Evolutionary conservation across 2,797 vertebrate species (phyloP), one percentile per base, ranked within the genome.

Genomic region (Semaprochilodus insignis): DNA sequence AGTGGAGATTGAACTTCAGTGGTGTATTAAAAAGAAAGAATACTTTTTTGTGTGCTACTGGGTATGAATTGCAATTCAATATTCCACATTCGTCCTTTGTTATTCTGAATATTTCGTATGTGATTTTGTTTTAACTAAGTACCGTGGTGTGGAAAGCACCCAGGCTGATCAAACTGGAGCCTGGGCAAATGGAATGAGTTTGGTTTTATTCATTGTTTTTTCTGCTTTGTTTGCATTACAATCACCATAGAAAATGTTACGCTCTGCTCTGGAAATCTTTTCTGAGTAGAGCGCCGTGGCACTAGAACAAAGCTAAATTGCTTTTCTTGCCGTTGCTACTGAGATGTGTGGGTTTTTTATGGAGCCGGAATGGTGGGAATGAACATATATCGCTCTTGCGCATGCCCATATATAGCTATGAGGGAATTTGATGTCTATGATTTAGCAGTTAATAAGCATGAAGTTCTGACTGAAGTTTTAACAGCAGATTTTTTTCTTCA

Each of bases 191-290:
- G 87, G 82, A 91, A 92, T 90, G 85, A 82, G 83, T 91, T 91
- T 88, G 87, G 69, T 85, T 84, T 89, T 92, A 92, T 93, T 92
- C 89, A 91, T 92, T 91, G 89, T 92, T 90, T 93, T 31, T 91
- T 88, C 86, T 91, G 87, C 89, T 91, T 91, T 92, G 88, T 94
- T 92, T 93, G 90, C 90, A 91, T 94, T 87, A 87, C 88, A 88
- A 91, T 93, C 90, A 90, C 90, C 77, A 85, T 63, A 87, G 90
- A 87, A 88, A 92, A 92, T 91, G n/a, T 90, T 92, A 89, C 83
- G 86, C 82, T 83, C 52, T 84, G 85, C 86, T 77, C 51, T 63
- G 60, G 81, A 87, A 87, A 87, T 89, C 84, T 89, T 82, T 79
- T 77, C 83, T 78, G 81, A 89, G 87, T 87, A 88, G 85, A 82